A percentile compares a stretch with the other conserved stretches of the same genome.
Conservation (phyloP, 2,797 vertebrate species). For the Cossypha heuglini region DNA sequence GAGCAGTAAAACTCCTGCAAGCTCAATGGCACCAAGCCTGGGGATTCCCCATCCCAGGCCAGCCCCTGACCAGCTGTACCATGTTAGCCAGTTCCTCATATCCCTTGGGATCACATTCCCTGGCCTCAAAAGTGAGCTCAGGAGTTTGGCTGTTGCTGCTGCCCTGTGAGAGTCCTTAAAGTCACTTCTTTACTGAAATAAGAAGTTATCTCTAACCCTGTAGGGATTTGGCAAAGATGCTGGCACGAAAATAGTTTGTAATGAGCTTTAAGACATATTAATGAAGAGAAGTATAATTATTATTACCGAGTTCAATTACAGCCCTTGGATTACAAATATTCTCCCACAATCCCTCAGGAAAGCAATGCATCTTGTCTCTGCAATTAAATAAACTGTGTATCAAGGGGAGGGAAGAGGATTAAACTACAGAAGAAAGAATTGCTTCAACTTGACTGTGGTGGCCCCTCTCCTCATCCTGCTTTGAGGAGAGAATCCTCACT, state of each 20-base stretch:
- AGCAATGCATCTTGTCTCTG: slow-evolving; percentile 28
- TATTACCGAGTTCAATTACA: slow-evolving; percentile 59
- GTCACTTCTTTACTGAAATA: neutral
- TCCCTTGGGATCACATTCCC: neutral
- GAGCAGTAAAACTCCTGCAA: neutral
- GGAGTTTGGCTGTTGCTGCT: neutral
- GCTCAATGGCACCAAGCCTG: neutral
- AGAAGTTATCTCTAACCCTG: slow-evolving; percentile 32
- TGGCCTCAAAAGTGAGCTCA: neutral
- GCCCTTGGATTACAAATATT: slow-evolving; percentile 63
- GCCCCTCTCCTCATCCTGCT: slow-evolving; percentile 7
- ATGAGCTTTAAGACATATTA: slow-evolving; percentile 65
- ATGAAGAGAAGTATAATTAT: slow-evolving; percentile 65
- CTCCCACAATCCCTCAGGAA: slow-evolving; percentile 60
- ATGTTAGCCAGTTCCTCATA: accelerated
- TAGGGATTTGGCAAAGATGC: slow-evolving; percentile 53
- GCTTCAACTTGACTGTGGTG: slow-evolving; percentile 25
- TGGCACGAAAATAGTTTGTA: slow-evolving; percentile 60
- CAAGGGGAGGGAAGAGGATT: slow-evolving; percentile 55
- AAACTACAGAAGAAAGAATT: slow-evolving; percentile 23
- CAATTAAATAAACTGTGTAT: slow-evolving; percentile 52
- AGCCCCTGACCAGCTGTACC: accelerated
- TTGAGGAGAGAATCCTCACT: neutral
- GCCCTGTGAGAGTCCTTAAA: neutral
- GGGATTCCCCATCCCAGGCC: neutral